These are phyloP conservation scores for Liasis olivaceus DNA, from an alignment of 2,797 vertebrate genomes.

Conservation along the genomic window DNA sequence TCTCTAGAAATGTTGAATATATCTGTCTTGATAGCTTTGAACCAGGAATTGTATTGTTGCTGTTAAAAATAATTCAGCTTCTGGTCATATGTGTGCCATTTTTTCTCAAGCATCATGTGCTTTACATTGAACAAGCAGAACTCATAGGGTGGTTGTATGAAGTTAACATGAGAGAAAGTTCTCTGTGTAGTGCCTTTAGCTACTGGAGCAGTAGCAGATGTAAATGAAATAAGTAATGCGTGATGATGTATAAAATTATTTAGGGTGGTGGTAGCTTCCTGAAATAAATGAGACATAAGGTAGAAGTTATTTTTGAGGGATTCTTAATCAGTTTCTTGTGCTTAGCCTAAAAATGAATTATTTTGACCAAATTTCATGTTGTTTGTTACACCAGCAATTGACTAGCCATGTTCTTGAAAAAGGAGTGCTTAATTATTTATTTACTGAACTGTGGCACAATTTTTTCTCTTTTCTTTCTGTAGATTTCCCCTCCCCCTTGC, in stretches of 20 bases:
- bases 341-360: neutral
- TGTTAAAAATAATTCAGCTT: conserved; percentile 60
- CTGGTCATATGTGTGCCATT: conserved; percentile 71
- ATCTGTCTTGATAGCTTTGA: conserved; percentile 58
- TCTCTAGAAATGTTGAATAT: neutral
- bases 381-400: neutral
- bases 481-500: neutral
- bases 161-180: neutral
- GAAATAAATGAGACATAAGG: neutral
- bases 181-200: neutral
- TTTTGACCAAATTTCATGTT: neutral
- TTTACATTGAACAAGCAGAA: conserved; percentile 71
- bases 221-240: neutral
- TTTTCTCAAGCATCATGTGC: conserved; percentile 71
- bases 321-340: neutral
- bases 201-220: neutral
- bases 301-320: neutral
- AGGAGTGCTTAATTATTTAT: neutral
- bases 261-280: neutral
- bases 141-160: conserved; percentile 18
- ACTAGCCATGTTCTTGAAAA: neutral
- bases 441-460: neutral
- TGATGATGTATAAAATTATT: neutral
- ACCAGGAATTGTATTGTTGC: conserved; percentile 71
- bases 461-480: neutral